These are phyloP conservation scores for Gavia stellata DNA, from an alignment of 2,113 vertebrate genomes.

Conservation along the genomic window DNA sequence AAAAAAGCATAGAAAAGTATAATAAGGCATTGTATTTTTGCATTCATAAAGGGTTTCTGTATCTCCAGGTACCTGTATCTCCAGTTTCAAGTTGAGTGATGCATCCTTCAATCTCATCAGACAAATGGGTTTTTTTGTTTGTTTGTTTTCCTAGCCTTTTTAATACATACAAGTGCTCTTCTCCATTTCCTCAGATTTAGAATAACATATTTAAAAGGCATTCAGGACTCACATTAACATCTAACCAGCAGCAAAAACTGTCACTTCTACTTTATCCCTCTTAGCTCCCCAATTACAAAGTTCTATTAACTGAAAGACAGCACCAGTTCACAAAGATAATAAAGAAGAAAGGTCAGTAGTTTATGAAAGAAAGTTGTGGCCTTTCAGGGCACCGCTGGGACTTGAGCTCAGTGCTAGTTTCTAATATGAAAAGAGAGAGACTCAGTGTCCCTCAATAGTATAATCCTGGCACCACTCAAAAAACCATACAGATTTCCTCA, in stretches of 20 bases:
- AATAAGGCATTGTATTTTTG: not conserved
- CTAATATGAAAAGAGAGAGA: not conserved
- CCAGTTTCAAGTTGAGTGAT: not conserved
- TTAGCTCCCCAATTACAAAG: constrained; percentile 30
- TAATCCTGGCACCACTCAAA: not conserved
- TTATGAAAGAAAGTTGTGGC: constrained; percentile 20
- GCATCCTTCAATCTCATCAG: constrained; percentile 5
- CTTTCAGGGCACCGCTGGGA: not conserved
- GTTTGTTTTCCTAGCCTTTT: constrained; percentile 25
- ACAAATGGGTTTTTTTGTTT: not conserved
- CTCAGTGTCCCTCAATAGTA: not conserved
- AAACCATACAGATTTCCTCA: not conserved
- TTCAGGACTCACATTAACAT: not conserved
- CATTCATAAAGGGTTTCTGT: not conserved
- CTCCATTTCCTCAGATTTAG: not conserved
- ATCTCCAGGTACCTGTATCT: not conserved
- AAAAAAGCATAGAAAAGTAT: not conserved
- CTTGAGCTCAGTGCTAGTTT: not conserved
- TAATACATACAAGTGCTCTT: not conserved
- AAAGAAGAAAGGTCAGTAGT: constrained; percentile 57
- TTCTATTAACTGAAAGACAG: constrained; percentile 53
- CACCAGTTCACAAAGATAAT: constrained; percentile 46
- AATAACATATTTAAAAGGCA: constrained; percentile 1
- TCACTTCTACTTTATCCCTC: not conserved
- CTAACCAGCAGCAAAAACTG: constrained; percentile 7